Evolutionary conservation across 2,113 vertebrate genomes (phyloP), one percentile per base, ranked within the genome.

Genomic region (Channa maculata): DNA sequence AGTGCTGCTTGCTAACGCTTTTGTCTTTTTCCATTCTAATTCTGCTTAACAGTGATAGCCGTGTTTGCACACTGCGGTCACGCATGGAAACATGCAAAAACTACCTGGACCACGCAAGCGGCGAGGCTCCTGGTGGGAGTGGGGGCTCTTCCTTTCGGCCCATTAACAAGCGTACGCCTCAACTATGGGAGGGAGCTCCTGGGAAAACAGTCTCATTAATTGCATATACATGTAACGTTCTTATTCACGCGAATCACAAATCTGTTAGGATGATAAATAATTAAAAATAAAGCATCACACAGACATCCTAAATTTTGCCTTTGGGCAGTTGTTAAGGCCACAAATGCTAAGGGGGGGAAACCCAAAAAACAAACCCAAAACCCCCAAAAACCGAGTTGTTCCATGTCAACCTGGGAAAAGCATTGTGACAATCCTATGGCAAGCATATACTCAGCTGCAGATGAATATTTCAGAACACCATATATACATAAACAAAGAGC

Each of bases 321-420:
- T 59, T 44, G 80, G 79, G 81, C 81, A 86, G 81, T 60, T 76
- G 24, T 83, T 41, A 90, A 91, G 89, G 89, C 84, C 89, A 90
- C 82, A 80, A 72, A 86, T 83, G 84, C 84, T 84, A 61, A 77
- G 24, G 24, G 24, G 24, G 24, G 24, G 24, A 1, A 24, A 24
- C 24, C 24, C 24, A 24, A 24, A 24, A 24, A 24, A 24, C 24
- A 24, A 24, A 24, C 24, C n/a, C n/a, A 24, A 24, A 24, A 24
- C 1, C 24, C 24, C 24, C 24, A 69, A 73, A 66, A 71, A 75
- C 63, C 38, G 59, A 84, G 49, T 58, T 71, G 65, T 71, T 80
- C 71, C 71, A 66, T 74, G 67, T 84, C 75, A 90, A 85, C 73
- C 66, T 15, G 50, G 15, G 65, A 75, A 78, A 80, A 80, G 83